Base-by-base conservation (phyloP, 2,888 invertebrate species). In the Criorhina ranunculi region DNA sequence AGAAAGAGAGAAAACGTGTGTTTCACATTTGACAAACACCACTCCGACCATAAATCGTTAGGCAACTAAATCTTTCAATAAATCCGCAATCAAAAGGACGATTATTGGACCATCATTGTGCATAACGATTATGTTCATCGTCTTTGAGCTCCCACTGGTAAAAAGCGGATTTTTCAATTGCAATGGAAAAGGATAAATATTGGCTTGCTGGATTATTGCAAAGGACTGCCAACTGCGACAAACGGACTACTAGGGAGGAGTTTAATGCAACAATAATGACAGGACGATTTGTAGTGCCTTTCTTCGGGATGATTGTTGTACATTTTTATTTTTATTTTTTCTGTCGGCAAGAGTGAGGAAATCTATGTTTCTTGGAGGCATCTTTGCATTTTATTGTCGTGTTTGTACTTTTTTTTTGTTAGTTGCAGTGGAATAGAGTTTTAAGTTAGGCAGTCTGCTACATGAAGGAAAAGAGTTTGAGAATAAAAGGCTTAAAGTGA, bases 71-170 rank as follows among this genome's bases (percentile, higher is more conserved):
- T 66, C 51, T 69, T 67, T 79, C 73, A 73, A 69, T 62, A 42
- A 70, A 76, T 31, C 42, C 69, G 17, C 75, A 59, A 53, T 69
- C 79, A 80, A 53, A 70, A 40, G 62, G 40, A 75, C 66, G 80
- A 85, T 85, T 85, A 85, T 85, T 66, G 80, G 80, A 57, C 85
- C 51, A 85, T 85, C 64, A 85, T 69, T 76, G 80, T 75, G 75
- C 75, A 85, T 85, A 85, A 85, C 70, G 85, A 85, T 80, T 64
- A 79, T 85, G 78, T 67, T 79, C 69, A 44, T 79, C 53, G 80
- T 67, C 53, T 66, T 37, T 44, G 40, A 31, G 37, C 73, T 72
- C 40, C 67, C 78, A 33, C 60, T 15, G 35, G 2, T 37, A 19
- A 24, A n/a, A n/a, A 33, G 70, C 5, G n/a, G 31, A 66, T 35